A percentile compares a stretch with the other conserved stretches of the same genome.
These are phyloP conservation scores for Oncorhynchus mykiss DNA, from an alignment of 2,113 vertebrate genomes.

Conservation along the genomic window DNA sequence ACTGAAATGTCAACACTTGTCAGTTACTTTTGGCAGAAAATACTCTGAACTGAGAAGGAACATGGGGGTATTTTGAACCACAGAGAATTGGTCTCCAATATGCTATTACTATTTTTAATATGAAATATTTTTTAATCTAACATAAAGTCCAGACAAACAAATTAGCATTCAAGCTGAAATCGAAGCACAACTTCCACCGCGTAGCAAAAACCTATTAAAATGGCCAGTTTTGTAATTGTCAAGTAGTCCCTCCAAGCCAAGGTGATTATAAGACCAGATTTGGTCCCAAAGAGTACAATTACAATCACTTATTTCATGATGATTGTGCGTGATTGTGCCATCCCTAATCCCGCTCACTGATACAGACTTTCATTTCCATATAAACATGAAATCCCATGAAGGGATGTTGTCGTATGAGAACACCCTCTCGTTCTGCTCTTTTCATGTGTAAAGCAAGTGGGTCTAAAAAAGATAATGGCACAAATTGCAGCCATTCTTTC, in stretches of 20 bases:
- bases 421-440: conserved; percentile 8
- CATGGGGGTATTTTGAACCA: neutral
- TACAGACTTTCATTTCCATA: conserved; percentile 2
- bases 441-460: conserved; percentile 21
- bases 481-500: conserved; percentile 17
- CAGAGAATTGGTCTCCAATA: neutral
- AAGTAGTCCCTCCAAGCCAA: conserved; percentile 2
- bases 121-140: neutral
- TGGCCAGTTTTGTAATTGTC: neutral
- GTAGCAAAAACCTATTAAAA: neutral
- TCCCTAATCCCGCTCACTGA: conserved; percentile 2
- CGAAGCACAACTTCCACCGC: neutral
- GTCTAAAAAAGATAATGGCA: conserved; percentile 14
- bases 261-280: conserved; percentile 2
- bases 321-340: conserved; percentile 4
- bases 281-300: conserved; percentile 7
- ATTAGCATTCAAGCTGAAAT: conserved; percentile 2
- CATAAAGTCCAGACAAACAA: neutral
- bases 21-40: neutral
- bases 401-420: conserved; percentile 10
- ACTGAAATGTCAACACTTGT: neutral
- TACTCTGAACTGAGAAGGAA: neutral
- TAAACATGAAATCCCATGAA: conserved; percentile 15
- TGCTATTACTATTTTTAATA: neutral
- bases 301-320: conserved; percentile 1